A percentile compares a stretch with the other conserved stretches of the same genome.
phyloP scores from a whole-genome alignment of 1,140 invertebrate genomes.

The Leptonema lineaticorne region DNA sequence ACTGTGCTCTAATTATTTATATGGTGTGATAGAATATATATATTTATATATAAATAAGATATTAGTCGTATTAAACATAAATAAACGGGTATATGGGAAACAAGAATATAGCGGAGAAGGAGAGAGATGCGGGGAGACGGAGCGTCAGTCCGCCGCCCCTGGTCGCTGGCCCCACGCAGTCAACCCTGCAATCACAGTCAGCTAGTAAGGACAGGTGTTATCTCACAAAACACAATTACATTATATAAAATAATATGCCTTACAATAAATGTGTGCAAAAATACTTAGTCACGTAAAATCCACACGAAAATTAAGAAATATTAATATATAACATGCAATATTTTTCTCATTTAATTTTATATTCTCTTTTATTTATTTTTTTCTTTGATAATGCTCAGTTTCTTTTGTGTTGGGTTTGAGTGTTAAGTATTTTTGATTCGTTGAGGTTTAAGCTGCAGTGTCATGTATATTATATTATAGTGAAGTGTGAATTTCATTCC shows the following conservation, averaged over 20 bases:
- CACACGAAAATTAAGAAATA: neutral
- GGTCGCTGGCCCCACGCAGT: constrained; percentile 11
- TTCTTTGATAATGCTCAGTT: no score
- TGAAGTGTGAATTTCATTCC: constrained; percentile 6
- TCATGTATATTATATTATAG: constrained; percentile 8
- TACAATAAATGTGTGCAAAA: constrained; percentile 9
- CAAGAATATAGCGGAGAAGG: constrained; percentile 19
- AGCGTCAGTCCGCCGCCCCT: constrained; percentile 23
- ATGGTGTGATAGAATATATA: constrained; percentile 11
- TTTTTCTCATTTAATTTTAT: neutral
- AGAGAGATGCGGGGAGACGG: constrained; percentile 15
- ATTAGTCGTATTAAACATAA: constrained; percentile 14
- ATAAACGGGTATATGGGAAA: constrained; percentile 10
- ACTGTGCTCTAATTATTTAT: neutral
- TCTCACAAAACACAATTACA: constrained; percentile 38
- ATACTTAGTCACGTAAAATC: neutral
- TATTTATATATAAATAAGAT: constrained; percentile 19
- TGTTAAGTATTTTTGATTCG: neutral
- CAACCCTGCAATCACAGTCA: constrained; percentile 15
- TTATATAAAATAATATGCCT: constrained; percentile 17
- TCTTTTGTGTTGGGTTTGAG: neutral
- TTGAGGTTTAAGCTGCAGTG: constrained; percentile 12
- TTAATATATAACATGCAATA: no score
- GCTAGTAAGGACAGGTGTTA: constrained; percentile 42
- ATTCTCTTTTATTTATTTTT: neutral